Percentiles rank a stretch among this genome's conserved stretches.
phyloP scores from a whole-genome alignment of 2,797 vertebrate genomes.

The Pyrocephalus nanus region DNA sequence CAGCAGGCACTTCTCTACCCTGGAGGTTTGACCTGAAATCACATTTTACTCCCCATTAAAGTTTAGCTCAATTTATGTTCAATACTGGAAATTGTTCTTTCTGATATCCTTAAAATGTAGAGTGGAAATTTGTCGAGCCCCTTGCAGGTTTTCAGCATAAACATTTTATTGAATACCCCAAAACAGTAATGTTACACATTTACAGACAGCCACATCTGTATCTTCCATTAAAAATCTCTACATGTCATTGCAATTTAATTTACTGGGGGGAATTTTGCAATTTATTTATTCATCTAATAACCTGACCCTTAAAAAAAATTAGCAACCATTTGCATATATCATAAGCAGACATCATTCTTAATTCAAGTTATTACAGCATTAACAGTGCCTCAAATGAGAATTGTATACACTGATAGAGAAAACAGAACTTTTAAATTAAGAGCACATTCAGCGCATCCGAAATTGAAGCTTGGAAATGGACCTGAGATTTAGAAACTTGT shows the following conservation, averaged over 20 bases:
- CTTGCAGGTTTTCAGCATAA: background rate
- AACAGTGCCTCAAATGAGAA: background rate
- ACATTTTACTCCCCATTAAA: background rate
- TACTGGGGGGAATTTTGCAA: background rate
- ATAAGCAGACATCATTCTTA: background rate
- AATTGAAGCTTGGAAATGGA: background rate
- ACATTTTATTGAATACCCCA: background rate
- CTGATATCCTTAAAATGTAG: background rate
- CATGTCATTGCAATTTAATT: background rate
- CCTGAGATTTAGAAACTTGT: background rate
- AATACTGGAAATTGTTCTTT: background rate
- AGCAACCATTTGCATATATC: accelerated
- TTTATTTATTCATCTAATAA: background rate
- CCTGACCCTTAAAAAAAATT: background rate
- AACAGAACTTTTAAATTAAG: background rate
- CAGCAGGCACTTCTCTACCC: background rate
- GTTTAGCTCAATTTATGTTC: background rate
- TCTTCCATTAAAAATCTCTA: background rate
- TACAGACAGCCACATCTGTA: background rate
- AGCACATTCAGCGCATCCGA: background rate
- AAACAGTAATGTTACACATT: background rate
- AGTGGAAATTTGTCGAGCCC: background rate
- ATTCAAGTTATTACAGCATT: background rate
- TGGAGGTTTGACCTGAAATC: background rate
- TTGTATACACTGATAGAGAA: background rate